A percentile compares a stretch with the other conserved stretches of the same genome.
Conservation (phyloP, 2,113 vertebrate species). For the Bubo blakistoni region DNA sequence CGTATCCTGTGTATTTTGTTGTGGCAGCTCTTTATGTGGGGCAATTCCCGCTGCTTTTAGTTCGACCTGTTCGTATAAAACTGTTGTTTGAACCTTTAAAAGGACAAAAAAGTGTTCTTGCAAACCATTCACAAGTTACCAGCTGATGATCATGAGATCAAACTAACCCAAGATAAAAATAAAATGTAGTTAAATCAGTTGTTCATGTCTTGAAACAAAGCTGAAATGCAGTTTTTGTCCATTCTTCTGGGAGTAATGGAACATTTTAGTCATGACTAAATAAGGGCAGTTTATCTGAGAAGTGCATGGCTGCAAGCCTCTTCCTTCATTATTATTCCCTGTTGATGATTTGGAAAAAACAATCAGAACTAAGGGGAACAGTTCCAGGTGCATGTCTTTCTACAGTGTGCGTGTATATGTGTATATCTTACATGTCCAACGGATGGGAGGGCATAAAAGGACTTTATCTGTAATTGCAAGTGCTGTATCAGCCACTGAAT, state of each 20-base stretch:
- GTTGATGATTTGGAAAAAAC: not conserved
- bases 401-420: not conserved
- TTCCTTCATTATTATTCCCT: not conserved
- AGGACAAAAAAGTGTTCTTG: not conserved
- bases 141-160: not conserved
- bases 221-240: not conserved
- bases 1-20: not conserved
- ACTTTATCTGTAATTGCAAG: not conserved
- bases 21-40: not conserved
- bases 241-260: conserved; percentile 23
- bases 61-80: not conserved
- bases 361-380: not conserved
- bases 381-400: not conserved
- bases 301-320: not conserved
- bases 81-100: not conserved
- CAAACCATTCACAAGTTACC: not conserved
- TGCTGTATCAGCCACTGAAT: not conserved
- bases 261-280: not conserved
- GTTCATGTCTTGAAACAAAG: conserved; percentile 9
- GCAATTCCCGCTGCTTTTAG: not conserved
- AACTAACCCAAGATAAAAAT: not conserved
- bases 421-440: not conserved
- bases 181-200: not conserved
- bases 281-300: not conserved
- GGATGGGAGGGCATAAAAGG: conserved; percentile 16